Evolutionary conservation across 2,888 invertebrate genomes (phyloP), one percentile per base, ranked within the genome.

Genomic region (Stratiomys singularior): DNA sequence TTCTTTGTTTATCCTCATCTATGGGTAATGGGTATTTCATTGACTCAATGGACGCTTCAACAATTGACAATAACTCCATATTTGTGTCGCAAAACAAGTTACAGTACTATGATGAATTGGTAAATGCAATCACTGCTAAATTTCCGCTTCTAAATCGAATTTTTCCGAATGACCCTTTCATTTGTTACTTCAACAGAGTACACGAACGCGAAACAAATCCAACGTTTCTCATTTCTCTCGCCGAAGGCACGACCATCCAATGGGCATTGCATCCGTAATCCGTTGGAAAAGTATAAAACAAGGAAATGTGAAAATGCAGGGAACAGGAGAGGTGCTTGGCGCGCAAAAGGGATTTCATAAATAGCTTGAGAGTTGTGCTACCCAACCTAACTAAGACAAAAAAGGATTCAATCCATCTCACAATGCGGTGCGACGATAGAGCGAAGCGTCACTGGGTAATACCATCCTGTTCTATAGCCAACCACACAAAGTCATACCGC

Each of bases 301-400:
- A 21, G 46, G 69, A 27, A 69, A n/a, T 66, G 1, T 18, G n/a
- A 52, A 18, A n/a, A 3, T 52, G 3, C 52, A 4, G 52, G 4
- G 52, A 1, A 60, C 52, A 52, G 30, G 30, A 64, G 21, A 18
- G 46, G n/a, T n/a, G 44, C 44, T 46, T 23, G 18, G 37, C 67
- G 44, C 67, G 67, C 67, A 67, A 67, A 67, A 21, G 21, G 67
- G 69, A 69, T 69, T 69, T 69, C 25, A 46, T 69, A 69, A 69
- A 69, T 69, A 47, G 46, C 46, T 69, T 69, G 46, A 69, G 28
- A 47, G 46, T 37, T 27, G n/a, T 25, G 9, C 46, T 47, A 47
- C 69, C 21, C 46, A 64, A 46, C 46, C 69, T 47, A 69, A 25
- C 69, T 47, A 7, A 69, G 47, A 69, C 46, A 21, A 47, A 66